Evolutionary conservation across 2,888 invertebrate genomes (phyloP).

Genomic region (Ischnura elegans): DNA sequence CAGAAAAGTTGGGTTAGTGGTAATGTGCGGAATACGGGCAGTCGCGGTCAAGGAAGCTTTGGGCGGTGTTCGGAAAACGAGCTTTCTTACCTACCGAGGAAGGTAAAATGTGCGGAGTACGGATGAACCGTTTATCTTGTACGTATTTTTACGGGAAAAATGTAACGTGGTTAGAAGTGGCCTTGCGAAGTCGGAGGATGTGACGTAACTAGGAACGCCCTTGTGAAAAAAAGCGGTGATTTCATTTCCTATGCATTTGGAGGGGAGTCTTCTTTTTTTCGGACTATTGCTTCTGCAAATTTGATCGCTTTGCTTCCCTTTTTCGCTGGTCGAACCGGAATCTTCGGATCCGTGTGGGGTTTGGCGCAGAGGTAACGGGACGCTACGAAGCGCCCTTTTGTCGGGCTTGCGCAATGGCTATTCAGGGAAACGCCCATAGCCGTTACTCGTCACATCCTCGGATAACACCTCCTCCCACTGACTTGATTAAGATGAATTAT

Average conservation of each 20-base stretch:
- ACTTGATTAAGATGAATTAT: conserved; percentile 24
- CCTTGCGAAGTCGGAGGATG: too few relatives aligned
- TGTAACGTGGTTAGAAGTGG: too few relatives aligned
- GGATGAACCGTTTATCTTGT: too few relatives aligned
- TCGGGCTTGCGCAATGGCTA: background rate
- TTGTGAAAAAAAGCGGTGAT: background rate
- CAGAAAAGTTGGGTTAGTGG: too few relatives aligned
- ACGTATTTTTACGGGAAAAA: too few relatives aligned
- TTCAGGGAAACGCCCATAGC: background rate
- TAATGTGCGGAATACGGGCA: too few relatives aligned
- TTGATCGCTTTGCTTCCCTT: background rate
- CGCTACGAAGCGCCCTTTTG: background rate
- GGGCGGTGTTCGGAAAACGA: too few relatives aligned
- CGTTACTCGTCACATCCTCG: background rate
- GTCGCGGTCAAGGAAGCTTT: too few relatives aligned
- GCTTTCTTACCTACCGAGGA: too few relatives aligned
- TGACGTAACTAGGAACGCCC: background rate
- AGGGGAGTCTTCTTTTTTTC: background rate
- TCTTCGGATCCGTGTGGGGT: background rate
- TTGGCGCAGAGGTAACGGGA: background rate
- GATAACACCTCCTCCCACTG: background rate
- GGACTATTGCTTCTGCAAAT: background rate
- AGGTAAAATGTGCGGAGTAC: too few relatives aligned
- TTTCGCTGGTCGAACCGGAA: background rate
- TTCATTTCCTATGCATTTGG: background rate